Evolutionary conservation across 2,797 vertebrate species (phyloP).

Genomic region (Chromis chromis): DNA sequence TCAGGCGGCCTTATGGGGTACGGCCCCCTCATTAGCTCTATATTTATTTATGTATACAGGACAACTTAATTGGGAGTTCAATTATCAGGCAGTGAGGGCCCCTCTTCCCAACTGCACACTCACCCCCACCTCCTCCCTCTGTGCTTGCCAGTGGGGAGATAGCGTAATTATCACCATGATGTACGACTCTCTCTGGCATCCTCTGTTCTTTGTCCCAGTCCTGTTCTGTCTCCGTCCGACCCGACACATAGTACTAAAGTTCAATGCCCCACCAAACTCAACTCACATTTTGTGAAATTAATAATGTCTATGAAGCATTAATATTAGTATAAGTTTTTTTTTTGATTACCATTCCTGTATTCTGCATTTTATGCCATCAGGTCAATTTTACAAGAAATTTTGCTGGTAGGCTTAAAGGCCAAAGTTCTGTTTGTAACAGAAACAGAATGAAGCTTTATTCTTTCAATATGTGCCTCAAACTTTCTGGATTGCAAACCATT

Average conservation of each 20-base stretch:
- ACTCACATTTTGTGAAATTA: constrained; percentile 8
- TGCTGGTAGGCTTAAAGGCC: neutral
- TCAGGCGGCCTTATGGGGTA: constrained; percentile 19
- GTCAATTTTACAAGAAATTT: neutral
- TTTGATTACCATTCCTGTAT: neutral
- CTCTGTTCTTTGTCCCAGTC: constrained; percentile 55
- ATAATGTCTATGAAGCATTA: neutral
- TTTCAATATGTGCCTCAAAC: neutral
- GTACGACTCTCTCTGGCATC: constrained; percentile 70
- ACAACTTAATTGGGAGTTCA: constrained; percentile 71
- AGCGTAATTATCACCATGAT: constrained; percentile 77
- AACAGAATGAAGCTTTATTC: neutral
- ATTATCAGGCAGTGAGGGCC: constrained; percentile 47
- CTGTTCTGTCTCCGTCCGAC: constrained; percentile 28
- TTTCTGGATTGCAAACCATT: neutral
- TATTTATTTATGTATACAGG: constrained; percentile 70
- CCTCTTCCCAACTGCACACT: constrained; percentile 10
- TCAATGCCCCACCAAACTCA: neutral
- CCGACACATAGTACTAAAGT: constrained; percentile 25
- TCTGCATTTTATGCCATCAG: neutral
- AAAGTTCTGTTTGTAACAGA: neutral
- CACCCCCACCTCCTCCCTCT: constrained; percentile 26
- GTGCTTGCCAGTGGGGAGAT: constrained; percentile 54
- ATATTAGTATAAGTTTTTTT: neutral
- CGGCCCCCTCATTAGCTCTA: constrained; percentile 55